A percentile compares a stretch with the other conserved stretches of the same genome.
These are phyloP conservation scores for Antheraea assamensis DNA, from an alignment of 2,888 invertebrate genomes.

Conservation along the genomic window DNA sequence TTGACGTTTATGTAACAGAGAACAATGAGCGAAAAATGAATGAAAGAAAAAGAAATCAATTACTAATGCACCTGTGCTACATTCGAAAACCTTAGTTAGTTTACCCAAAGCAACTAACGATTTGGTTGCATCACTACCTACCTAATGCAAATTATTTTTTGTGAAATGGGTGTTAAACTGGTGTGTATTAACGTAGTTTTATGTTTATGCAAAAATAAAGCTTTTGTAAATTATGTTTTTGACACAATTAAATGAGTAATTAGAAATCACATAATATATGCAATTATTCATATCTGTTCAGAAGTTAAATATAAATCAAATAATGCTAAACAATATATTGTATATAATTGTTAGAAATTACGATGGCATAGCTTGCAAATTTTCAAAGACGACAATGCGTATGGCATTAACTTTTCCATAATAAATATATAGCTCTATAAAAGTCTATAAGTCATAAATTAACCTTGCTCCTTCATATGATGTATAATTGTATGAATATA, in stretches of 20 bases:
- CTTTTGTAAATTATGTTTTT: not conserved
- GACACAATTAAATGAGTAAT: not conserved
- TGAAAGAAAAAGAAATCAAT: slow-evolving; percentile 11
- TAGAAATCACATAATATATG: not conserved
- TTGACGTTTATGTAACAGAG: not conserved
- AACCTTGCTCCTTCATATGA: not conserved
- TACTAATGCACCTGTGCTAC: slow-evolving; percentile 12
- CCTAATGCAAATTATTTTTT: not conserved
- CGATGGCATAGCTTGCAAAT: not conserved
- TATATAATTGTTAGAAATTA: not conserved
- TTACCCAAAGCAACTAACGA: not conserved
- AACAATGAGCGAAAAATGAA: slow-evolving; percentile 18
- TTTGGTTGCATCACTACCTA: slow-evolving; percentile 3
- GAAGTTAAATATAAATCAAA: not conserved
- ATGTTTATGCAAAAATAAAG: not conserved
- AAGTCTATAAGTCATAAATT: not conserved
- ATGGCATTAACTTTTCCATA: not conserved
- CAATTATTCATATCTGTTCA: not conserved
- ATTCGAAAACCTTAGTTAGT: slow-evolving; percentile 1
- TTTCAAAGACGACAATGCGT: not conserved
- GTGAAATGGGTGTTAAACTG: slow-evolving; percentile 16
- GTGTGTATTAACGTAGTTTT: slow-evolving; percentile 7
- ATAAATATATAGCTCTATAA: not conserved
- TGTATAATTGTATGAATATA: not conserved
- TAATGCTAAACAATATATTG: not conserved